Base-by-base conservation (phyloP, 2,888 invertebrate genomes). In the Actias luna region DNA sequence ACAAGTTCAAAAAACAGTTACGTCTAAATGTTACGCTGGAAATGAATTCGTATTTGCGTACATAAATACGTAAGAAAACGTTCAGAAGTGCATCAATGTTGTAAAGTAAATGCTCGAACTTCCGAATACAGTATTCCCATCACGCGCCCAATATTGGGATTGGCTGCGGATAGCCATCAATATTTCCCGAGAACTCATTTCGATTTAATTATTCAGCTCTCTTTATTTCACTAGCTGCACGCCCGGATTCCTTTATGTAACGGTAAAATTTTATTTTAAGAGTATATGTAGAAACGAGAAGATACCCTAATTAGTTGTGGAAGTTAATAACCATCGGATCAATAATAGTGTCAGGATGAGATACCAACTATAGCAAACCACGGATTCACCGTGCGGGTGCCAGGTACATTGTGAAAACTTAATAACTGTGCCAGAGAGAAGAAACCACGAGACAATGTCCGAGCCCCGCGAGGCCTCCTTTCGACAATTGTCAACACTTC, bases 141-240 rank as follows among this genome's bases (percentile, higher is more conserved):
- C 89, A 89, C 89, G 89, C 79, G 73, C 77, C 71, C 85, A 82
- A 87, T 88, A 87, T 84, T 79, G 82, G 80, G 85, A 89, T 89
- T 87, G 88, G 79, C 78, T 79, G 69, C 78, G 80, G 83, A 85
- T 84, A 77, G 88, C 86, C 83, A 84, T 87, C 87, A 87, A 87
- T 89, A 86, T 88, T 85, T 88, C 84, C 79, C 72, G 77, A 79
- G 82, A 81, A 80, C 79, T 82, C 78, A 67, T 77, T 71, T 72
- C 75, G 78, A 82, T 85, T 87, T 86, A 87, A 87, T 86, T 87
- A 88, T 87, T 87, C 84, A 87, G 75, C 22, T 55, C 29, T 39
- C 55, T 35, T 29, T 61, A 52, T 61, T 50, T 12, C 22, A 50
- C 46, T 50, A 50, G 2, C 25, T 50, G 2, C 25, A 25, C 22